Base-by-base conservation (phyloP, 2,797 vertebrate species). In the Hydrocynus forskahlii region DNA sequence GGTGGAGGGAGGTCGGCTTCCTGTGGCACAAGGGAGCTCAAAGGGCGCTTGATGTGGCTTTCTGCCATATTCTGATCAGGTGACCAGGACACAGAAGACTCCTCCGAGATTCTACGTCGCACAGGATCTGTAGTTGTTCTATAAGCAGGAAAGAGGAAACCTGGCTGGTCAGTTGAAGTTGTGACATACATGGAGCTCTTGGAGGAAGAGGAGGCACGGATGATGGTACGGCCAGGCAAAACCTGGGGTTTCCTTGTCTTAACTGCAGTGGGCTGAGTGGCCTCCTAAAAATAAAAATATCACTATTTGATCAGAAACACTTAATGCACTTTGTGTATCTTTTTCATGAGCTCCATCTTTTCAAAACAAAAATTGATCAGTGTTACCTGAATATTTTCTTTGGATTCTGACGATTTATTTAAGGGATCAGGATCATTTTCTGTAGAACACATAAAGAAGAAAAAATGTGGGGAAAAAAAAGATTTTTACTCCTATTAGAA, bases 101-200 rank as follows among this genome's bases (percentile, higher is more conserved):
- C 93, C 55, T 94, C 93, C 59, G 92, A 92, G 73, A 93, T 92
- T 60, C 90, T 90, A 19, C 85, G 79, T 13, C 84, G 90, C 40
- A 83, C 45, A 0, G 88, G 84, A 38, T 12, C 78, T 2, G 85
- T 76, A 1, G 89, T 92, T 0, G 88, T 85, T 75, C 76, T 82
- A 9, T 78, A 50, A 7, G 86, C 84, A 0, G 93, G 93, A 79
- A 92, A 93, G 72, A 94, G 88, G 86, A 93, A 92, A 25, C 92
- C 93, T 0, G 93, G 93, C 76, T 91, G 92, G 74, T 91, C 88
- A 0, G 92, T 91, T 0, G 76, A 78, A n/a, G 86, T 87, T 38
- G 86, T 86, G 35, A 93, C 84, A 88, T 91, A 93, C 75, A 91
- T 91, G 0, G 92, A 92, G 0, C 91, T 85, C 19, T 93, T 91